phyloP scores from a whole-genome alignment of 2,113 vertebrate species.

The Alces alces region DNA sequence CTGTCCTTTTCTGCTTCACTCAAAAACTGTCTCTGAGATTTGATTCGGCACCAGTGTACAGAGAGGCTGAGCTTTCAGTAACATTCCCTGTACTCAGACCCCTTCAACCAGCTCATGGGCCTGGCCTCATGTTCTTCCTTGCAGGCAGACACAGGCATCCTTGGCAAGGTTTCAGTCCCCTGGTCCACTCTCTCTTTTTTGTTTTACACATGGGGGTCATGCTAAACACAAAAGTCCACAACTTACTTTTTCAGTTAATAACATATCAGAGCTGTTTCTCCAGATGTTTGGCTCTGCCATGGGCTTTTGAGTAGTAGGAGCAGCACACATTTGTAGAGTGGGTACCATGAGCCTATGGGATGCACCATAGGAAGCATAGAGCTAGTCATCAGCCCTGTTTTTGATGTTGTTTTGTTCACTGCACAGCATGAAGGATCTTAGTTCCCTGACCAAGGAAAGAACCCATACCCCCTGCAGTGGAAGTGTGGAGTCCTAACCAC shows the following conservation, averaged over 20 bases:
- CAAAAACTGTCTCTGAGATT: neutral
- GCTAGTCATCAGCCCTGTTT: neutral
- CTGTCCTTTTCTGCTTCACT: neutral
- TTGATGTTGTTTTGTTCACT: neutral
- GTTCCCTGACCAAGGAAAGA: neutral
- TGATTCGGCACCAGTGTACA: neutral
- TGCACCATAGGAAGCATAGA: neutral
- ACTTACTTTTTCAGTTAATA: neutral
- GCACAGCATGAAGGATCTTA: neutral
- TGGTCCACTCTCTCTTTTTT: neutral
- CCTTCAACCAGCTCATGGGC: neutral
- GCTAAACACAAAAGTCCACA: neutral
- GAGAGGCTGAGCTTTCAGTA: neutral
- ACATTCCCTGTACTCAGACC: neutral
- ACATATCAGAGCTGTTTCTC: neutral
- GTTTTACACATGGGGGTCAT: neutral
- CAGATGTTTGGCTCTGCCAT: neutral
- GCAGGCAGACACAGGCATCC: neutral
- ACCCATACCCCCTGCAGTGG: neutral
- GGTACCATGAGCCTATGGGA: rapidly evolving
- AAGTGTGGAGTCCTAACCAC: neutral
- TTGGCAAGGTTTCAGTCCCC: neutral
- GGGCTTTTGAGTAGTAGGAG: neutral
- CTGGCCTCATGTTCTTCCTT: neutral
- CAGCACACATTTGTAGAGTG: neutral